These are phyloP conservation scores for Cisticola juncidis DNA, from an alignment of 2,113 vertebrate genomes.

Conservation along the genomic window DNA sequence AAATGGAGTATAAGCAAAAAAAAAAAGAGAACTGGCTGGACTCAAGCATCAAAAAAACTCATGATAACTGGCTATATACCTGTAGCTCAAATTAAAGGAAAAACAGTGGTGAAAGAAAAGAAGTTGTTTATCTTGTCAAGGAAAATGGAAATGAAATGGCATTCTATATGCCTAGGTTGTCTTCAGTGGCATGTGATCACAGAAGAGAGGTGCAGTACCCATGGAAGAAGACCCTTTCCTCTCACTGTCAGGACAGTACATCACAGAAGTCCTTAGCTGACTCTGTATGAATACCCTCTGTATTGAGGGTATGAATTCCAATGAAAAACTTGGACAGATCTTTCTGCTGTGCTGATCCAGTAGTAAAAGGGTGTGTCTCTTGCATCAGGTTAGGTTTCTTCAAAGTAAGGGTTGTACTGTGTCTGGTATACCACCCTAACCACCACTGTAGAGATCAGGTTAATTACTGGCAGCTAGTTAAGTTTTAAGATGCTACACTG, in stretches of 20 bases:
- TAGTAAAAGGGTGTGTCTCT: neutral
- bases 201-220: neutral
- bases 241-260: neutral
- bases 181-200: rapidly evolving
- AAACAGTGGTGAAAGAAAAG: neutral
- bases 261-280: neutral
- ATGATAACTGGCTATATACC: neutral
- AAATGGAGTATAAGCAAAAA: neutral
- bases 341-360: neutral
- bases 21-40: neutral
- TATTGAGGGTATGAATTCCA: neutral
- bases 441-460: neutral
- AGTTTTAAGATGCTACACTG: neutral
- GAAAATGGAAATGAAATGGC: neutral
- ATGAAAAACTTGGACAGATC: neutral
- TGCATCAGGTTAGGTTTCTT: neutral
- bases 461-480: neutral
- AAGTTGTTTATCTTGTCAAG: neutral
- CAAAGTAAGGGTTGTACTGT: neutral
- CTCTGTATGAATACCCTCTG: neutral
- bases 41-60: neutral
- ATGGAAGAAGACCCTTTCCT: neutral
- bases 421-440: neutral
- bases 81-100: neutral
- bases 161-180: neutral